Evolutionary conservation across 2,797 vertebrate genomes (phyloP).

Genomic region (Arnoldichthys spilopterus): DNA sequence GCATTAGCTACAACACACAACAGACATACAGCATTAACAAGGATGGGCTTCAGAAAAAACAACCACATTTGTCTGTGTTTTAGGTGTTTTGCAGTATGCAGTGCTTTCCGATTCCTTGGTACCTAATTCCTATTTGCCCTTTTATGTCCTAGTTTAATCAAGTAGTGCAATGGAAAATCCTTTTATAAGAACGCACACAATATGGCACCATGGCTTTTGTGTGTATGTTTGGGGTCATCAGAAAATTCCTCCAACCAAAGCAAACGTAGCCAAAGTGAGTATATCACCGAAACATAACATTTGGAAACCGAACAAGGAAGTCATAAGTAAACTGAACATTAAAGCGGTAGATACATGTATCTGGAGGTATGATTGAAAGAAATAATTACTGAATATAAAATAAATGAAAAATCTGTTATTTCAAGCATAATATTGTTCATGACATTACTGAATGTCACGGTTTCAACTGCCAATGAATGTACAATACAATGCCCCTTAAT

Average conservation of each 20-base stretch:
- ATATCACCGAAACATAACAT: neutral
- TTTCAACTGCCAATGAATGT: neutral
- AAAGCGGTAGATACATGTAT: neutral
- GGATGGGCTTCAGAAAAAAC: neutral
- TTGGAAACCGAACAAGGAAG: neutral
- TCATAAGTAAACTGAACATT: neutral
- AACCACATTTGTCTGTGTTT: neutral
- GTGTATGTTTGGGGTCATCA: neutral
- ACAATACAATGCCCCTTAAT: neutral
- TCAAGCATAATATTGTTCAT: neutral
- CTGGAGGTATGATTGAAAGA: neutral
- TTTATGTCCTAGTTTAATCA: neutral
- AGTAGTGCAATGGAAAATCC: neutral
- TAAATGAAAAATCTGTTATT: neutral
- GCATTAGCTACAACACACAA: slow-evolving; percentile 41
- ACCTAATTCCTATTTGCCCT: neutral
- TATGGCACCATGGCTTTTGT: slow-evolving; percentile 4
- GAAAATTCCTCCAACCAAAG: neutral
- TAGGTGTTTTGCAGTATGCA: neutral
- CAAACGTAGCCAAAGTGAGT: neutral
- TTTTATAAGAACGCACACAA: neutral
- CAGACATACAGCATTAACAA: slow-evolving; percentile 5
- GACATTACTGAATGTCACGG: neutral
- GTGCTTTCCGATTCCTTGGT: too few relatives aligned
- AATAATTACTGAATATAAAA: neutral